Base-by-base conservation (phyloP, 2,113 vertebrate species). In the Haplotaxodon microlepis region DNA sequence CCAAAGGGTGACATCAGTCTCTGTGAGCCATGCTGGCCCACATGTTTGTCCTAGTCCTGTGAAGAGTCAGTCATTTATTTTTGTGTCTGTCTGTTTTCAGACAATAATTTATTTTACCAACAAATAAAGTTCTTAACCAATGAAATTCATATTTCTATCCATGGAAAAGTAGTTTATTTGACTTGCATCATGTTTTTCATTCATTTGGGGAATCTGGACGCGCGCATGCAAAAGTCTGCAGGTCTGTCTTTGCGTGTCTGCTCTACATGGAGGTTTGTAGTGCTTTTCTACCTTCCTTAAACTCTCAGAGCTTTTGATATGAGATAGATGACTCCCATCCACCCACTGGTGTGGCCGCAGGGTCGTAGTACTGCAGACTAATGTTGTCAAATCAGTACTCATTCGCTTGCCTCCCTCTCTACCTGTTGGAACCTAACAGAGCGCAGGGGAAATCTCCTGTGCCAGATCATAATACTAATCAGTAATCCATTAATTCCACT, bases 401-500 rank as follows among this genome's bases (percentile, higher is more conserved):
- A 88, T 91, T 89, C 84, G 31, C 79, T 79, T 53, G 69, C 13
- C 4, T 56, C 54, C 6, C 61, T 81, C 59, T 85, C 89, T 80
- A 63, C 84, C 80, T 84, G 56, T 57, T 66, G 85, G 47, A 66
- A 45, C 81, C 78, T 53, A 31, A 51, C 29, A 42, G 59, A 84
- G 71, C 79, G 24, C 87, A 34, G 53, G 56, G 80, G 89, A 85
- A 90, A 81, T 85, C 73, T 89, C 71, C 80, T 40, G 87, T 87
- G 53, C 85, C 85, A 80, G 85, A 90, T 92, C 84, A 87, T 79
- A 89, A 90, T 92, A 73, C 80, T 89, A 90, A 92, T 84, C 85
- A 29, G 13, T 57, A 57, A 57, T 27, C 3, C 54, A 56, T 56
- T 13, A 56, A 87, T 83, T 80, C 17, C 73, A 89, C 13, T 83